Conservation (phyloP, 1,140 invertebrate genomes). For the Tetramorium alpestre region DNA sequence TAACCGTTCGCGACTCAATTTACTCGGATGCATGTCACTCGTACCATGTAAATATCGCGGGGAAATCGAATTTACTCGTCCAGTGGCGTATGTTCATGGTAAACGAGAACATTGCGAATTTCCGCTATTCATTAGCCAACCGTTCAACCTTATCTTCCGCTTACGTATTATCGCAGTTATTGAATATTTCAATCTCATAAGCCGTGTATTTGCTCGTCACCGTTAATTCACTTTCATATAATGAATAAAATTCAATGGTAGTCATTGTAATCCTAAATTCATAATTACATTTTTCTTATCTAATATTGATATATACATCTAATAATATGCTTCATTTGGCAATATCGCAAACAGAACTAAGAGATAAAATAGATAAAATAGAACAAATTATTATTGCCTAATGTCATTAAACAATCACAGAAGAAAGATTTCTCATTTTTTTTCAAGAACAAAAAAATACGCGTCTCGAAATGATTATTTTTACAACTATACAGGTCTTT, state of each 20-base stretch:
- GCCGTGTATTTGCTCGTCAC: background rate
- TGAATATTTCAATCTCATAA: conserved; percentile 18
- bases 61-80: conserved; percentile 35
- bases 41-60: conserved; percentile 35
- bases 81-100: conserved; percentile 15
- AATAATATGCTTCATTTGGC: background rate
- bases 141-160: conserved; percentile 8
- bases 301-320: too few species aligned
- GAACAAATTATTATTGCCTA: background rate
- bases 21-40: conserved; percentile 17
- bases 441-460: background rate
- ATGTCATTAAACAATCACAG: background rate
- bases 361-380: background rate
- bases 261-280: background rate
- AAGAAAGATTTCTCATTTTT: background rate
- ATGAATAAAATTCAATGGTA: background rate
- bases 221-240: background rate
- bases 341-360: background rate
- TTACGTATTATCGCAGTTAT: background rate
- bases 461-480: background rate
- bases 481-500: background rate
- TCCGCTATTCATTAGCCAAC: background rate
- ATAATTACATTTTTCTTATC: background rate
- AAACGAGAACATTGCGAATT: conserved; percentile 25
- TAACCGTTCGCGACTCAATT: conserved; percentile 35